Conservation (phyloP, 1,140 invertebrate species). For the Nasonia vitripennis region DNA sequence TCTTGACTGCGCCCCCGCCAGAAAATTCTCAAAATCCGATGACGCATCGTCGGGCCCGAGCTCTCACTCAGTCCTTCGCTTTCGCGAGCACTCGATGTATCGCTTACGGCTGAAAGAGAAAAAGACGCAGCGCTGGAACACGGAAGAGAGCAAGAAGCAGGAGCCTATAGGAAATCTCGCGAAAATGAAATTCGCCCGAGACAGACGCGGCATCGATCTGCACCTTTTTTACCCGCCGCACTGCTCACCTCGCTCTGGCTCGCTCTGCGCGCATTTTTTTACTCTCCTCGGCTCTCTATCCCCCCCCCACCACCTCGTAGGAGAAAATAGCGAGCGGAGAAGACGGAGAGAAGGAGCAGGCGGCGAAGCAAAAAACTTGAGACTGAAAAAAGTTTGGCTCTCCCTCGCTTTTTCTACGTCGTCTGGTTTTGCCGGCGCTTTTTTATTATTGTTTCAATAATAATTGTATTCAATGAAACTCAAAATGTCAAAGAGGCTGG, state of each 20-base stretch:
- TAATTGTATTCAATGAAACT: too few relatives aligned
- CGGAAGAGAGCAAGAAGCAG: background rate
- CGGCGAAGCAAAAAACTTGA: constrained; percentile 35
- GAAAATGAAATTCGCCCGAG: constrained; percentile 62
- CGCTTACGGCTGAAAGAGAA: background rate
- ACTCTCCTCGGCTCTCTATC: constrained; percentile 16
- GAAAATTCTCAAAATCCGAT: constrained; percentile 34
- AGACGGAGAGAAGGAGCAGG: background rate
- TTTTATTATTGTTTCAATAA: background rate
- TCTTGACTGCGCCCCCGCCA: background rate
- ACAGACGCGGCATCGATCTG: constrained; percentile 66
- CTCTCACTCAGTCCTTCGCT: background rate
- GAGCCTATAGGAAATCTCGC: constrained; percentile 56
- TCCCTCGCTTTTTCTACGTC: background rate
- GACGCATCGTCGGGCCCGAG: constrained; percentile 25
- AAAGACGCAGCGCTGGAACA: background rate
- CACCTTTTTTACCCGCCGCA: constrained; percentile 48
- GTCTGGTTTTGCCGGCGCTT: background rate
- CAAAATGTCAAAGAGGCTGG: constrained; percentile 55
- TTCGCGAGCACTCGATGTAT: constrained; percentile 13
- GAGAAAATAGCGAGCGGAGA: background rate
- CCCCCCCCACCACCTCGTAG: background rate
- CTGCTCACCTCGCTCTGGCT: constrained; percentile 13
- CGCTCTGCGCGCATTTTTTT: constrained; percentile 1
- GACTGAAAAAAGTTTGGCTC: constrained; percentile 15